Evolutionary conservation across 2,888 invertebrate species (phyloP).

Genomic region (Lycaena phlaeas): DNA sequence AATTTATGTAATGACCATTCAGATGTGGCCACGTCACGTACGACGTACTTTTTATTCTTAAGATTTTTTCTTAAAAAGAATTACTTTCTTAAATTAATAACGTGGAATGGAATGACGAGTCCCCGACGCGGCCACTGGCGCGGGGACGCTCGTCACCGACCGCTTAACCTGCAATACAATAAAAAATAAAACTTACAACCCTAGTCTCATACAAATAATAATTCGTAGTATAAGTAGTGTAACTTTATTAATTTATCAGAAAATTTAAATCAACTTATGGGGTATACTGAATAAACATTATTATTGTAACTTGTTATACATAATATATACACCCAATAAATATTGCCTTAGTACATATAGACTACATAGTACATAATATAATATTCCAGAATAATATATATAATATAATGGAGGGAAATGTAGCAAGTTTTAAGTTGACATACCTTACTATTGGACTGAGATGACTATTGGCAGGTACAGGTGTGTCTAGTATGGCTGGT

Average conservation of each 20-base stretch:
- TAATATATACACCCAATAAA: no score
- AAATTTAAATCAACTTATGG: no score
- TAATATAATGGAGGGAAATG: no score
- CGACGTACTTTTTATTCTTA: conserved; percentile 59
- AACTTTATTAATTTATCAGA: no score
- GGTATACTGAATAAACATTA: no score
- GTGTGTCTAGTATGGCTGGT: conserved; percentile 84
- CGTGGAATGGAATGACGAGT: conserved; percentile 71
- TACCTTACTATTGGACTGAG: conserved; percentile 68
- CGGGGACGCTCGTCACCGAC: conserved; percentile 62
- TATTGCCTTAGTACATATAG: no score
- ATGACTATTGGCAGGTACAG: conserved; percentile 62
- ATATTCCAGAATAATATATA: no score
- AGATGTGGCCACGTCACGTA: conserved; percentile 39
- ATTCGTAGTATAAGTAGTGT: no score
- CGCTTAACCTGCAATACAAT: conserved; percentile 66
- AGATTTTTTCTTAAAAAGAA: conserved; percentile 61
- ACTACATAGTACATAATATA: no score
- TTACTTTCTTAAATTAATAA: conserved; percentile 58
- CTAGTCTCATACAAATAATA: neutral
- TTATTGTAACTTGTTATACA: no score
- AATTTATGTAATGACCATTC: conserved; percentile 49
- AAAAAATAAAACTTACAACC: neutral
- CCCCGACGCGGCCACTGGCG: conserved; percentile 31
- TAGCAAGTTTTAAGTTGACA: neutral